Percentiles rank a stretch among this genome's conserved stretches.
Conservation (phyloP, 2,888 invertebrate genomes). For the Craniophora ligustri region DNA sequence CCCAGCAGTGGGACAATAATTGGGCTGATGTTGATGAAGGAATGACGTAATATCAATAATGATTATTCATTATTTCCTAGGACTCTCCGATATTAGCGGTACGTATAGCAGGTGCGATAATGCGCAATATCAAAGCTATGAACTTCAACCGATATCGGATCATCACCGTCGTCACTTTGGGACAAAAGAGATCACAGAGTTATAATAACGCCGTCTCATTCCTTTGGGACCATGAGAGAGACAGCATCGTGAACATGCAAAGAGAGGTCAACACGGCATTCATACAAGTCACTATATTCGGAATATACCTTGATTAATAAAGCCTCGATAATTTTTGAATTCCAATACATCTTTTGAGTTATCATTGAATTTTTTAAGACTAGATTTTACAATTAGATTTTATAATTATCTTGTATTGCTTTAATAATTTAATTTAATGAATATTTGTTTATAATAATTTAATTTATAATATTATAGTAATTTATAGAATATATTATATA, state of each 20-base stretch:
- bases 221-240: constrained; percentile 76
- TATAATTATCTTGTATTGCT: too few relatives aligned
- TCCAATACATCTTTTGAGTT: too few relatives aligned
- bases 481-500: too few relatives aligned
- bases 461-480: too few relatives aligned
- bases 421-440: too few relatives aligned
- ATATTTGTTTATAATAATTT: too few relatives aligned
- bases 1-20: too few relatives aligned
- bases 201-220: constrained; percentile 79
- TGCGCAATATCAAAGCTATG: constrained; percentile 70
- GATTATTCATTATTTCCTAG: constrained; percentile 45
- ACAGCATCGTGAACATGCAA: constrained; percentile 65
- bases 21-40: too few relatives aligned
- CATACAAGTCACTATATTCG: constrained; percentile 78
- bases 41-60: background rate
- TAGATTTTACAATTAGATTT: too few relatives aligned
- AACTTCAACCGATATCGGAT: constrained; percentile 75
- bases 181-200: constrained; percentile 76
- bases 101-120: constrained; percentile 69
- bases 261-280: constrained; percentile 68
- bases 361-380: too few relatives aligned
- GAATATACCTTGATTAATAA: constrained; percentile 75
- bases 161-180: constrained; percentile 72
- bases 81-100: constrained; percentile 66
- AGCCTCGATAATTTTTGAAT: too few relatives aligned